Base-by-base conservation (phyloP, 2,888 invertebrate species). In the Amphipyra berbera region DNA sequence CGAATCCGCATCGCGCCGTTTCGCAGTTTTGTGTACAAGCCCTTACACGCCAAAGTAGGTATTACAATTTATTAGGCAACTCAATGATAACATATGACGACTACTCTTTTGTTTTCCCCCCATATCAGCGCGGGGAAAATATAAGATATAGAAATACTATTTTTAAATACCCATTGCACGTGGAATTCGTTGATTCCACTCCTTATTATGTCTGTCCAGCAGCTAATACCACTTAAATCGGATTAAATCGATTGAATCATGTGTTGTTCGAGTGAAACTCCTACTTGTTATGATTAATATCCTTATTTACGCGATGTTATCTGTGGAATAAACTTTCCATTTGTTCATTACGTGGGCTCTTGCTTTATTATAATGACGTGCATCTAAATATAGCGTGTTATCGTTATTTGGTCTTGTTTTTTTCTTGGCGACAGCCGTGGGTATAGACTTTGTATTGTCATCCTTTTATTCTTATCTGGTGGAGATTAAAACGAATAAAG, bases 281-380 rank as follows among this genome's bases (percentile, higher is more conserved):
- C 55, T 53, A 61, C 53, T 55, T 42, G 59, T 49, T 53, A 73
- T 81, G 82, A 84, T 82, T 77, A 67, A 85, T 82, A 78, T 78
- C 81, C 78, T 82, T 83, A 86, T 79, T 84, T 79, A 68, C 72
- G 55, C 63, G 49, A 41, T 61, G 57, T 82, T 85, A 81, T 79
- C 81, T 66, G 47, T 48, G n/a, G 60, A 69, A 77, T 78, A 86
- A 87, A 87, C 83, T 87, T 87, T 87, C 87, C 87, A 81, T 80
- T 82, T 67, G 72, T 64, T 44, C 38, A 65, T 33, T 45, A 65
- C 54, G 37, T 58, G 45, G 30, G 10, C 38, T 57, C 68, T 63
- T 42, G 77, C 61, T 62, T 61, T 57, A 61, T 56, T 50, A 42
- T 49, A 38, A 64, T 73, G 73, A 76, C 73, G 56, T 61, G 42